Base-by-base conservation (phyloP, 2,113 vertebrate genomes). In the Tor tambroides region DNA sequence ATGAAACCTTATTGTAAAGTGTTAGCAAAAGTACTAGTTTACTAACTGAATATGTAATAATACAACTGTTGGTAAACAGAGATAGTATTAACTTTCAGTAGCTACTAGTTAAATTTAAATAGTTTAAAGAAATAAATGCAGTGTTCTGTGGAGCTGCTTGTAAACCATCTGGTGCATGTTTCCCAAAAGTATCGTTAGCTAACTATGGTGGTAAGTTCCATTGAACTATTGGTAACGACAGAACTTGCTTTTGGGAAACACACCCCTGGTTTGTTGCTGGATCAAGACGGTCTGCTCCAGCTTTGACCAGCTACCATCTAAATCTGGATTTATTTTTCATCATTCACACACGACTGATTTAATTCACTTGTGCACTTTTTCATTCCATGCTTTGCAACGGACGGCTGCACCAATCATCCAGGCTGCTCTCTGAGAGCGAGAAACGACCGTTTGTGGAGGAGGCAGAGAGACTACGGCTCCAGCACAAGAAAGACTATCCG, bases 401-500 rank as follows among this genome's bases (percentile, higher is more conserved):
- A 10, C 7, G 41, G 9, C 41, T 38, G 38, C 38, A 2, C 12
- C 21, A 38, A 26, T 77, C 65, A n/a, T 65, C 9, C 89, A 99
- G 98, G 56, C 94, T 99, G 92, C 88, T 99, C 51, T 99, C 97
- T 0, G 98, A 99, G 85, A 97, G 93, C 1, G 98, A 99, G 92
- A 99, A 99, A 77, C 96, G 97, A 77, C 98, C 98, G 0, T 99
- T 99, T 74, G 97, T 99, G 85, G 98, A 99, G 35, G 98, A 99
- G 89, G 98, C 98, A 0, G 97, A 99, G 91, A 93, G 98, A 71
- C 96, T 99, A 71, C 93, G 98, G 28, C 96, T 99, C 69, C 98
- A 99, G 93, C 98, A 99, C 94, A 99, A 99, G 93, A 99, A 98
- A 91, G 98, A 99, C 91, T 97, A 99, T 91, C 98, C 98, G 2